Evolutionary conservation across 2,797 vertebrate species (phyloP).

Genomic region (Phrynocephalus forsythii): DNA sequence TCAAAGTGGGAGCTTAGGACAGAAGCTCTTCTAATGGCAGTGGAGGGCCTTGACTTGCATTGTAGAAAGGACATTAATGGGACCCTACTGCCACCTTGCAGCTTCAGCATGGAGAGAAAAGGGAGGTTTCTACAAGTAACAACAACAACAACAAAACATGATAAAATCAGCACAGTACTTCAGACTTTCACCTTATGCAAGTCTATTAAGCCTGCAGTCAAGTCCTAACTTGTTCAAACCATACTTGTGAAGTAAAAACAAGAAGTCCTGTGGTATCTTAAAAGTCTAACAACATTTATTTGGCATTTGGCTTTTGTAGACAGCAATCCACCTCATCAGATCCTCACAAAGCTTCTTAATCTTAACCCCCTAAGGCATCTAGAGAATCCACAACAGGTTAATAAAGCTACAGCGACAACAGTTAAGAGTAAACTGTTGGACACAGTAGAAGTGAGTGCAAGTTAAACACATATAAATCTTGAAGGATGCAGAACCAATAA

Average conservation of each 20-base stretch:
- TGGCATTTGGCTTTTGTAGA: too few relatives aligned
- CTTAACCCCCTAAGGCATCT: too few relatives aligned
- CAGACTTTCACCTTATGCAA: not conserved
- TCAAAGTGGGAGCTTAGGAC: constrained; percentile 52
- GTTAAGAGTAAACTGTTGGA: not conserved
- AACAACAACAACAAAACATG: not conserved
- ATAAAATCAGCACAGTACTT: not conserved
- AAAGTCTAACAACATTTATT: too few relatives aligned
- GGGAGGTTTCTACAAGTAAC: not conserved
- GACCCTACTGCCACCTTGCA: constrained; percentile 29
- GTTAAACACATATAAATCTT: constrained; percentile 7
- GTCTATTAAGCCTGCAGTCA: constrained; percentile 8
- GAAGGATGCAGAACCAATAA: constrained; percentile 4
- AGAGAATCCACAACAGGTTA: too few relatives aligned
- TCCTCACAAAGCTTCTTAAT: too few relatives aligned
- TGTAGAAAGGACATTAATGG: constrained; percentile 36
- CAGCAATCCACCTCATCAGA: too few relatives aligned
- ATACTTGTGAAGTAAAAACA: not conserved
- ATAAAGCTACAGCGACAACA: too few relatives aligned
- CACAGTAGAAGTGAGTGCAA: not conserved
- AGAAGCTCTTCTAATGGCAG: constrained; percentile 31
- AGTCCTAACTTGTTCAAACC: not conserved
- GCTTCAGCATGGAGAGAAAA: not conserved
- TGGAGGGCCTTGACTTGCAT: constrained; percentile 12
- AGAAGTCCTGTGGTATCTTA: too few relatives aligned